These are phyloP conservation scores for Therioaphis trifolii DNA, from an alignment of 2,888 invertebrate species.

Conservation along the genomic window DNA sequence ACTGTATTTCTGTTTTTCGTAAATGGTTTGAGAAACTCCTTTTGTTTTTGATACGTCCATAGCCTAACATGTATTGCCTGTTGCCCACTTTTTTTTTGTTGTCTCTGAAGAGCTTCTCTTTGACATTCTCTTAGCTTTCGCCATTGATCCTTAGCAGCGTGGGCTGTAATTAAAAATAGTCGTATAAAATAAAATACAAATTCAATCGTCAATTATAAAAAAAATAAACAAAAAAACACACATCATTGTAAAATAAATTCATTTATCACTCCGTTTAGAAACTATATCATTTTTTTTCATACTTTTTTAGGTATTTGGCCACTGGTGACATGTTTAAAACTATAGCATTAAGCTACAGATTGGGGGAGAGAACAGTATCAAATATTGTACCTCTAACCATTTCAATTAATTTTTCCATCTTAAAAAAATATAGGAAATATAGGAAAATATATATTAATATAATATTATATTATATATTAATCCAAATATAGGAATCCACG, in stretches of 20 bases:
- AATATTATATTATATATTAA: neutral
- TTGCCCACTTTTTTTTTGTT: slow-evolving; percentile 64
- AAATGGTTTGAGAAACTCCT: slow-evolving; percentile 64
- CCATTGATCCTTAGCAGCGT: slow-evolving; percentile 64
- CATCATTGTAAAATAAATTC: neutral
- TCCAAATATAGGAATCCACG: neutral
- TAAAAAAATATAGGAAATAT: too few relatives aligned
- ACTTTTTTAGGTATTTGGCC: slow-evolving; percentile 50
- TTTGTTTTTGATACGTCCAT: slow-evolving; percentile 64
- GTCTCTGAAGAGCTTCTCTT: slow-evolving; percentile 64
- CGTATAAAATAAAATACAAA: slow-evolving; percentile 36
- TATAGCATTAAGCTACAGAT: slow-evolving; percentile 46
- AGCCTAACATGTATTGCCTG: slow-evolving; percentile 49
- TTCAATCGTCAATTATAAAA: slow-evolving; percentile 35
- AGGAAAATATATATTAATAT: too few relatives aligned
- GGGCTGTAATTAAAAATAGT: slow-evolving; percentile 61
- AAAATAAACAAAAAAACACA: slow-evolving; percentile 23
- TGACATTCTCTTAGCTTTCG: slow-evolving; percentile 64
- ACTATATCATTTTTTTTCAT: slow-evolving; percentile 42
- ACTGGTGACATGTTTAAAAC: slow-evolving; percentile 49
- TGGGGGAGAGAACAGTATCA: slow-evolving; percentile 47
- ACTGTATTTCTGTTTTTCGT: slow-evolving; percentile 63
- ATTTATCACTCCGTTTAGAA: slow-evolving; percentile 21
- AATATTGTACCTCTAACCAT: slow-evolving; percentile 33
- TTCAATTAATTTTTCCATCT: slow-evolving; percentile 45